Evolutionary conservation across 1,140 invertebrate genomes (phyloP).

Genomic region (Drosophila rufa): DNA sequence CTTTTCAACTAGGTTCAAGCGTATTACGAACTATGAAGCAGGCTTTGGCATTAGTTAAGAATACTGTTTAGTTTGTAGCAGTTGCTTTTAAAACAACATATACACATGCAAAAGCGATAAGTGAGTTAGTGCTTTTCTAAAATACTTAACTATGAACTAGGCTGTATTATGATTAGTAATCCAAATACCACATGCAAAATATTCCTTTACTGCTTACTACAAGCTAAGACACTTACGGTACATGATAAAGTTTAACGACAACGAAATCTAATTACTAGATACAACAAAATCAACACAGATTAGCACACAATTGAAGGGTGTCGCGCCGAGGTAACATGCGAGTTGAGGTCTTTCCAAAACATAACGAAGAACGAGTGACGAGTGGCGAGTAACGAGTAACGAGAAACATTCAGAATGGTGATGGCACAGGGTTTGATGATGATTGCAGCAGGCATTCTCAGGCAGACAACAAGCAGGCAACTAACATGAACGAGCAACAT

Average conservation of each 20-base stretch:
- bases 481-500: constrained; percentile 64
- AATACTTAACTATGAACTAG: neutral
- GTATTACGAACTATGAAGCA: constrained; percentile 46
- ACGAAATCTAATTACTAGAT: constrained; percentile 65
- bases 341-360: constrained; percentile 53
- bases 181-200: constrained; percentile 48
- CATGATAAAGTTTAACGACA: constrained; percentile 44
- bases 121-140: constrained; percentile 61
- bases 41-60: constrained; percentile 35
- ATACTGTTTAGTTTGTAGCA: constrained; percentile 41
- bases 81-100: constrained; percentile 68
- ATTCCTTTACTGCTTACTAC: constrained; percentile 11
- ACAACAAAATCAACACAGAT: constrained; percentile 74
- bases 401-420: constrained; percentile 55
- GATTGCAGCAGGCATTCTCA: constrained; percentile 66
- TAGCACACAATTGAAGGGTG: constrained; percentile 42
- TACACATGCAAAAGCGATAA: constrained; percentile 74
- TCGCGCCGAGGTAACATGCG: constrained; percentile 61
- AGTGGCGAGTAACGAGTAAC: constrained; percentile 23
- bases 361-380: constrained; percentile 9
- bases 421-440: constrained; percentile 56
- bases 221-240: constrained; percentile 56
- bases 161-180: constrained; percentile 39
- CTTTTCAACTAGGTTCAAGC: constrained; percentile 32
- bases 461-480: constrained; percentile 73